Conservation (phyloP, 2,113 vertebrate genomes). For the Verasper variegatus region DNA sequence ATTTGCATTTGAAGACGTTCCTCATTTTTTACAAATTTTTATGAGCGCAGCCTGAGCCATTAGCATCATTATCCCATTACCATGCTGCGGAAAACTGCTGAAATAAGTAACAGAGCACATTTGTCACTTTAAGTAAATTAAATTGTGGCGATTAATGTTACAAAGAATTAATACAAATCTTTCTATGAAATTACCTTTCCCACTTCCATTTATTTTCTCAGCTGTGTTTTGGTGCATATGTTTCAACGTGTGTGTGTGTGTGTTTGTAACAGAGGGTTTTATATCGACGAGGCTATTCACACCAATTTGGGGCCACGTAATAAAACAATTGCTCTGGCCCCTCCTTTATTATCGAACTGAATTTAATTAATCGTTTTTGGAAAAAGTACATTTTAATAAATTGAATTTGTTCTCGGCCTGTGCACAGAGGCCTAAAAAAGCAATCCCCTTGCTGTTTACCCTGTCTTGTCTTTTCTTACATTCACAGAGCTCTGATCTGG, state of each 20-base stretch:
- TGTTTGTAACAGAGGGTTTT: not conserved
- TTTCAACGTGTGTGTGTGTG: not conserved
- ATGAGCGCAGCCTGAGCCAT: constrained; percentile 39
- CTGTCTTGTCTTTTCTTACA: not conserved
- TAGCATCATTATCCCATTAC: constrained; percentile 67
- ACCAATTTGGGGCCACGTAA: not conserved
- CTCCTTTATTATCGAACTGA: not conserved
- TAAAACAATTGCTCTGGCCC: not conserved
- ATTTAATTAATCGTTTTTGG: constrained; percentile 6
- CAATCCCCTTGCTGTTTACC: not conserved
- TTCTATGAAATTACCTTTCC: constrained; percentile 47
- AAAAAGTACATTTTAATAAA: not conserved
- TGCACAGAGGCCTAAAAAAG: not conserved
- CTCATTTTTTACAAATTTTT: constrained; percentile 38
- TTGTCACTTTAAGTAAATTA: constrained; percentile 58
- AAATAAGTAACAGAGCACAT: constrained; percentile 38
- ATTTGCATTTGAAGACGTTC: constrained; percentile 48
- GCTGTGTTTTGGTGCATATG: constrained; percentile 1
- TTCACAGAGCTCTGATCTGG: not conserved
- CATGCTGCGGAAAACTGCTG: constrained; percentile 49
- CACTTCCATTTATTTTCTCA: constrained; percentile 33
- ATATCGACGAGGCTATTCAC: not conserved
- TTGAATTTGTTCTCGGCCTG: not conserved
- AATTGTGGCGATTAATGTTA: constrained; percentile 45
- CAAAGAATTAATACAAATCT: constrained; percentile 44